Percentiles rank a stretch among this genome's conserved stretches.
Evolutionary conservation across 2,797 vertebrate genomes (phyloP).

Genomic region (Toxotes lorentzi): DNA sequence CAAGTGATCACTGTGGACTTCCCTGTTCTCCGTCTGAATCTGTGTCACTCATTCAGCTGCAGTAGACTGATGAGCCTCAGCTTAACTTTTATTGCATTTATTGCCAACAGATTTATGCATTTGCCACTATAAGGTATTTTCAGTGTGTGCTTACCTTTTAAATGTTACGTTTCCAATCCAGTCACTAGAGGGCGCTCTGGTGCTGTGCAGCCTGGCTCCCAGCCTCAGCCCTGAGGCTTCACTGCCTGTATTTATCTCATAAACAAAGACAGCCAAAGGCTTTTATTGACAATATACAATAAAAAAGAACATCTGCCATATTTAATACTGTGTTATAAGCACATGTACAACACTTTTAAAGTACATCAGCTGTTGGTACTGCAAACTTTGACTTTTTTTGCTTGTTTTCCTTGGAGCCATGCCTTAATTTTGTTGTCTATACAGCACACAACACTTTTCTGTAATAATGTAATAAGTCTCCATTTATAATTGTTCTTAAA

Average conservation of each 20-base stretch:
- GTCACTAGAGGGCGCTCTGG: slow-evolving; percentile 54
- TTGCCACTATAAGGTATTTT: neutral
- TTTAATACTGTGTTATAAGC: neutral
- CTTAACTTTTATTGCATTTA: neutral
- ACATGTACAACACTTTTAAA: neutral
- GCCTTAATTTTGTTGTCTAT: neutral
- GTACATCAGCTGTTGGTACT: neutral
- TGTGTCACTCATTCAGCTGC: slow-evolving; percentile 4
- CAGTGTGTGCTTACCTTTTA: neutral
- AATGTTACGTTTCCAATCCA: slow-evolving; percentile 3
- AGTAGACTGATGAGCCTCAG: neutral
- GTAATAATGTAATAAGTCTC: neutral
- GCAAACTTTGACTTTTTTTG: neutral
- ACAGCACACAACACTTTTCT: neutral
- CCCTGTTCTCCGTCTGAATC: slow-evolving; percentile 42
- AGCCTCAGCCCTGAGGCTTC: slow-evolving; percentile 16
- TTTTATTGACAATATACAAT: slow-evolving; percentile 54
- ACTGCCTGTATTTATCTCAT: slow-evolving; percentile 40
- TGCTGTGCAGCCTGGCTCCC: neutral
- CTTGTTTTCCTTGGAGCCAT: neutral
- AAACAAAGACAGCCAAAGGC: slow-evolving; percentile 42
- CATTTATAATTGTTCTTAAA: neutral
- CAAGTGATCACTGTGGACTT: slow-evolving; percentile 44
- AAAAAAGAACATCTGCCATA: slow-evolving; percentile 4
- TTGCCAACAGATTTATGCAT: neutral